phyloP scores from a whole-genome alignment of 2,888 invertebrate genomes.

The Mesochorus sp. region DNA sequence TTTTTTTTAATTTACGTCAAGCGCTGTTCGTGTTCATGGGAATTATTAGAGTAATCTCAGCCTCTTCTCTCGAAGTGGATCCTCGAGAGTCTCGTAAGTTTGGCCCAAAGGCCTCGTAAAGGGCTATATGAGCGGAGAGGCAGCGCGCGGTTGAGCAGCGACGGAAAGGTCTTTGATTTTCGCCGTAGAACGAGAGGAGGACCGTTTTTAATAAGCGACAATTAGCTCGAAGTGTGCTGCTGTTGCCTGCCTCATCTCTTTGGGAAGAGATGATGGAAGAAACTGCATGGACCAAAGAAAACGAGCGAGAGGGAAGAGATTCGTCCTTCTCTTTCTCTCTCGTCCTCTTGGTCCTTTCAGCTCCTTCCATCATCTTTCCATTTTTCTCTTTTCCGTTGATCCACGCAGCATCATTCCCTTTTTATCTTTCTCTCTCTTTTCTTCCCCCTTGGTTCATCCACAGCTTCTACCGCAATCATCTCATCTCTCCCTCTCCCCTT shows the following conservation, averaged over 20 bases:
- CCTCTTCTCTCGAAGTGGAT: slow-evolving; percentile 4
- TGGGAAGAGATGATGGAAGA: slow-evolving; percentile 24
- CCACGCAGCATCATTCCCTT: too few species aligned
- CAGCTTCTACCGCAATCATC: slow-evolving; percentile 14
- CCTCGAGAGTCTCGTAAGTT: slow-evolving; percentile 68
- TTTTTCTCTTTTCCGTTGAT: too few species aligned
- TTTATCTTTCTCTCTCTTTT: slow-evolving; percentile 25
- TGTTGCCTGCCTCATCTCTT: slow-evolving; percentile 32
- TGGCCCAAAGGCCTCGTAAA: slow-evolving; percentile 66
- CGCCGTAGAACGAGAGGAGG: slow-evolving; percentile 58
- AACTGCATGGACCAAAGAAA: slow-evolving; percentile 1
- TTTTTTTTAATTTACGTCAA: too few species aligned
- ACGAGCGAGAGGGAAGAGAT: background rate
- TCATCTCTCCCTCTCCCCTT: slow-evolving; percentile 4
- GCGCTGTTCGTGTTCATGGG: too few species aligned
- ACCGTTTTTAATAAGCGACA: slow-evolving; percentile 80
- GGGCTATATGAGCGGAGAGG: slow-evolving; percentile 50
- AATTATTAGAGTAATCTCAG: slow-evolving; percentile 39
- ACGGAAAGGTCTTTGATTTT: slow-evolving; percentile 66
- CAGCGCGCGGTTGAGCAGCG: slow-evolving; percentile 32
- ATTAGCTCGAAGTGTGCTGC: slow-evolving; percentile 72
- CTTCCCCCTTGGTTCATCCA: slow-evolving; percentile 2
- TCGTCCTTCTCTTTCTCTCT: slow-evolving; percentile 15
- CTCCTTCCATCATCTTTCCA: slow-evolving; percentile 39
- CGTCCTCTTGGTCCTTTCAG: background rate